A percentile compares a stretch with the other conserved stretches of the same genome.
Evolutionary conservation across 1,140 invertebrate genomes (phyloP).

Genomic region (Scaptomyza montana): DNA sequence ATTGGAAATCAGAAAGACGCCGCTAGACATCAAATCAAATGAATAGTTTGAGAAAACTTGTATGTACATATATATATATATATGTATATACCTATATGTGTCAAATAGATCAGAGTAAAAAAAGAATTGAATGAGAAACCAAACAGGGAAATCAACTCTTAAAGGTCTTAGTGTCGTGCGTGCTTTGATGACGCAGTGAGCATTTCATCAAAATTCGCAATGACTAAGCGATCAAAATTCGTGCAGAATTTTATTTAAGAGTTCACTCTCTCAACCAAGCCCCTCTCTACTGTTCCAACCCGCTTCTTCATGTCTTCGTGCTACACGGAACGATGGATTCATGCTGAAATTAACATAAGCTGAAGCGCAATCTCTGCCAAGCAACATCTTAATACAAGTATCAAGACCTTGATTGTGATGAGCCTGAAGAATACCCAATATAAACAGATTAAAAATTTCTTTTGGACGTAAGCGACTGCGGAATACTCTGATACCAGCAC

Average conservation of each 20-base stretch:
- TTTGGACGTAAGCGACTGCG: too few relatives aligned
- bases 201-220: slow-evolving; percentile 26
- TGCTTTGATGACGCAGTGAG: slow-evolving; percentile 16
- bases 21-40: background rate
- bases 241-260: slow-evolving; percentile 18
- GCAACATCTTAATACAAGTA: slow-evolving; percentile 25
- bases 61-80: background rate
- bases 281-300: background rate
- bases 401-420: background rate
- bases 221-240: slow-evolving; percentile 37
- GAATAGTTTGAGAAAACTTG: background rate
- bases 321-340: slow-evolving; percentile 12
- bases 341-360: slow-evolving; percentile 37
- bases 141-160: background rate
- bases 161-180: background rate
- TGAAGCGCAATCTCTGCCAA: slow-evolving; percentile 24
- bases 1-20: slow-evolving; percentile 1
- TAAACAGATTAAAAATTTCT: too few relatives aligned
- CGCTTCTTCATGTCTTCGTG: background rate
- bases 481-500: too few relatives aligned
- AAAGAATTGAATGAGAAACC: background rate
- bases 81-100: background rate
- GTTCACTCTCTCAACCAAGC: background rate
- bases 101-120: background rate
- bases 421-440: too few relatives aligned